Base-by-base conservation (phyloP, 1,140 invertebrate genomes). In the Periplaneta americana region DNA sequence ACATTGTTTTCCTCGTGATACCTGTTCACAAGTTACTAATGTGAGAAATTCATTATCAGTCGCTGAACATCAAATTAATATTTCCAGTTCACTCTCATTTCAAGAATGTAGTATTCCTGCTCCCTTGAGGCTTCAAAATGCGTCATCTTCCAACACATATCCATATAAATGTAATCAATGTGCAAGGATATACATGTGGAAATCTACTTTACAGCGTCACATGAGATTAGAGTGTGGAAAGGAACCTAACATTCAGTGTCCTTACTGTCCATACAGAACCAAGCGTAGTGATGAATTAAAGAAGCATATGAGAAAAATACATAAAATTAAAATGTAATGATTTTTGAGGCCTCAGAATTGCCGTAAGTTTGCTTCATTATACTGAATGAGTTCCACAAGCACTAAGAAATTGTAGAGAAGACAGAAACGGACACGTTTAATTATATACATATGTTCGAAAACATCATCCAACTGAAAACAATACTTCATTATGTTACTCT, bases 181-280 rank as follows among this genome's bases (percentile, higher is more conserved):
- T 87, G 94, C 94, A 74, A 95, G 95, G 86, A 91, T 93, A 33
- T 96, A 96, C 86, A 90, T 94, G 84, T 95, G 94, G 94, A 95
- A 95, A 86, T 95, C 94, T 33, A 80, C 94, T 80, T 90, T 95
- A 66, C n/a, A 35, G 15, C 33, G 34, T 31, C 66, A 80, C 66
- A 22, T n/a, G 18, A 80, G 75, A 5, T 37, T 83, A 39, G 86
- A 87, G 78, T 87, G 86, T 79, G 86, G 86, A 36, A 84, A 85
- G n/a, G 85, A 85, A 48, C 85, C 86, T 22, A 83, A 85, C 79
- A 86, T 86, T 79, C 82, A 84, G 13, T 86, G 86, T 79, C 85
- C 85, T 31, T 79, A 85, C 39, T 86, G 86, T 78, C 80, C 85
- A 33, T 84, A 85, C 39, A 85, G 86, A 78, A 85, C 86, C 74